Evolutionary conservation across 2,888 invertebrate species (phyloP).

Genomic region (Cheilosia scutellata): DNA sequence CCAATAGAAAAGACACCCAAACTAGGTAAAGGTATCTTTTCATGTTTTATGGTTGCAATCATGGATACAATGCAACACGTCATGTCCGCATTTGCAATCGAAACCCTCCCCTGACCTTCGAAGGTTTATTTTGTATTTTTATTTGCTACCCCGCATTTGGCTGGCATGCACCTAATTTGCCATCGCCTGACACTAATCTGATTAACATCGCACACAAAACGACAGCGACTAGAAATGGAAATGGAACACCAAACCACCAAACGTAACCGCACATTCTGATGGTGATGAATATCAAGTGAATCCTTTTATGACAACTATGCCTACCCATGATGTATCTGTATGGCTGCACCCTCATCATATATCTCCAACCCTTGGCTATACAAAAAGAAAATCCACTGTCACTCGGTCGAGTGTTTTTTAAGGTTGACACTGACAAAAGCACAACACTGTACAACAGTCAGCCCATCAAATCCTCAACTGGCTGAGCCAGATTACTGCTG

Average conservation of each 20-base stretch:
- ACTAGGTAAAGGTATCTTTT: background rate
- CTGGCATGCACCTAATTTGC: slow-evolving; percentile 66
- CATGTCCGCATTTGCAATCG: slow-evolving; percentile 34
- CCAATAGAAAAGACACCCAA: slow-evolving; percentile 36
- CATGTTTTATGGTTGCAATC: background rate
- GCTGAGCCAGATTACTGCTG: slow-evolving; percentile 76
- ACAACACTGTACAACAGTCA: slow-evolving; percentile 30
- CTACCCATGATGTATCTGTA: slow-evolving; percentile 63
- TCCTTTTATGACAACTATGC: slow-evolving; percentile 81
- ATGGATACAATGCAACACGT: slow-evolving; percentile 51
- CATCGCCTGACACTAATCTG: slow-evolving; percentile 82
- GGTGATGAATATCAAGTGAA: slow-evolving; percentile 84
- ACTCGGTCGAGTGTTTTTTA: slow-evolving; percentile 67
- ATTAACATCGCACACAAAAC: slow-evolving; percentile 81
- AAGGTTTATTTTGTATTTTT: slow-evolving; percentile 31
- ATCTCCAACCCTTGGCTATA: slow-evolving; percentile 60
- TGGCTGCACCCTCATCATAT: slow-evolving; percentile 74
- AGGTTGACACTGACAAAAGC: slow-evolving; percentile 72
- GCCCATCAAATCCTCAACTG: slow-evolving; percentile 62
- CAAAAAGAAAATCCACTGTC: slow-evolving; percentile 48
- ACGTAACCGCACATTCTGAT: slow-evolving; percentile 78
- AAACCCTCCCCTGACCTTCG: slow-evolving; percentile 44
- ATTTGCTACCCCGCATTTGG: slow-evolving; percentile 43
- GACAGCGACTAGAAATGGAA: slow-evolving; percentile 47
- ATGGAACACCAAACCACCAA: slow-evolving; percentile 66